phyloP scores from a whole-genome alignment of 2,113 vertebrate species.

The Galemys pyrenaicus region DNA sequence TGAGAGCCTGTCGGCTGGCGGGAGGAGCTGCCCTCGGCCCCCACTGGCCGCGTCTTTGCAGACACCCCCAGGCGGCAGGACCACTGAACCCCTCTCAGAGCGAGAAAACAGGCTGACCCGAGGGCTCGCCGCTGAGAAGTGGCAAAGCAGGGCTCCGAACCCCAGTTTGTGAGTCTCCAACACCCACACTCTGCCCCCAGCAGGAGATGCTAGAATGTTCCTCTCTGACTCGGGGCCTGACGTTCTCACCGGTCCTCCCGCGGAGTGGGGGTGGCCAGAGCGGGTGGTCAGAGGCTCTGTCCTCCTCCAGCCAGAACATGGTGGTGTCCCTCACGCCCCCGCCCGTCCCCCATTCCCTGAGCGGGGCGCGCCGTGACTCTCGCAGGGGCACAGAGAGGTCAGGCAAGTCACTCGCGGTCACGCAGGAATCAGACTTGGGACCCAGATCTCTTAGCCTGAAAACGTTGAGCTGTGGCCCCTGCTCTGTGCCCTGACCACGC shows the following conservation, averaged over 20 bases:
- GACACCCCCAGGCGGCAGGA: not conserved
- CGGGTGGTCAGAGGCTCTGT: too few relatives aligned
- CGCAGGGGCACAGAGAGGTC: constrained; percentile 1
- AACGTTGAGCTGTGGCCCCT: not conserved
- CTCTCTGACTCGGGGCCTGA: not conserved
- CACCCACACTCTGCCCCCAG: not conserved
- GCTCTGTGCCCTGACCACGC: not conserved
- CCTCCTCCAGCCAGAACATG: too few relatives aligned
- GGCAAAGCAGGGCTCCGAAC: not conserved
- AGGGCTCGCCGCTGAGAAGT: not conserved
- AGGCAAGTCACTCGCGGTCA: not conserved
- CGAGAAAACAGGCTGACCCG: not conserved
- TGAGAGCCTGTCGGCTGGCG: not conserved
- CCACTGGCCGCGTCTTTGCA: fast-evolving
- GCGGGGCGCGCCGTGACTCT: too few relatives aligned
- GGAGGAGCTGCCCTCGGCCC: not conserved
- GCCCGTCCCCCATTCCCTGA: too few relatives aligned
- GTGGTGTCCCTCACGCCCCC: not conserved
- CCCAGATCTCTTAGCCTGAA: not conserved
- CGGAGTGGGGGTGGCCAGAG: too few relatives aligned
- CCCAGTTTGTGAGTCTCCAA: not conserved
- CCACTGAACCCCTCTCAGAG: not conserved
- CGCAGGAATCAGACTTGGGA: not conserved
- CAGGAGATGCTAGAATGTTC: not conserved
- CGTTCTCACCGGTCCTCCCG: not conserved